phyloP scores from a whole-genome alignment of 2,113 vertebrate genomes.

The Hylia prasina region DNA sequence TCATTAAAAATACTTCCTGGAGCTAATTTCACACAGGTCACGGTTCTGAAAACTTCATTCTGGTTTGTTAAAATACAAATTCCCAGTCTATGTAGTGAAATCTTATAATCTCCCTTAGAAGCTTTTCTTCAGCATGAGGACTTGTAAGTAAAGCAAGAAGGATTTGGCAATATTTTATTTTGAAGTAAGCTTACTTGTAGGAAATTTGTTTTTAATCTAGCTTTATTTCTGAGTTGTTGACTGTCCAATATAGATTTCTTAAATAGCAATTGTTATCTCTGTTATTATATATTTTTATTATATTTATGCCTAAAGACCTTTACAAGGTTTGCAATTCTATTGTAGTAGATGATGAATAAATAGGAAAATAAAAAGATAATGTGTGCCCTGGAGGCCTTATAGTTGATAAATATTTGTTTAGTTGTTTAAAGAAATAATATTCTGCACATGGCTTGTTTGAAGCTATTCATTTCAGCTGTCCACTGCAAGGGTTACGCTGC shows the following conservation, averaged over 20 bases:
- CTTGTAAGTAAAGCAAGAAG: not conserved
- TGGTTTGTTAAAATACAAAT: constrained; percentile 2
- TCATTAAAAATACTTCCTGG: not conserved
- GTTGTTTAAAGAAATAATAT: not conserved
- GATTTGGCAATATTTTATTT: not conserved
- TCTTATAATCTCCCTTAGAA: not conserved
- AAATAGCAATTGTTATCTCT: not conserved
- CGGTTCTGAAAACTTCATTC: not conserved
- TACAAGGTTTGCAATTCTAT: not conserved
- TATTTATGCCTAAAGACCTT: not conserved
- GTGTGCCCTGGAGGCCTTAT: not conserved
- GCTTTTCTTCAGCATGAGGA: not conserved
- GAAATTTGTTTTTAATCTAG: not conserved
- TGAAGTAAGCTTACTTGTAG: not conserved
- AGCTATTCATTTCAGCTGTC: not conserved
- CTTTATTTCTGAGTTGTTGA: not conserved
- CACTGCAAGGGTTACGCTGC: not conserved
- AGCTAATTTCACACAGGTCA: constrained; percentile 3
- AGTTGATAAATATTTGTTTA: constrained; percentile 23
- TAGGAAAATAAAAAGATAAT: not conserved
- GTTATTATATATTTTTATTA: not conserved
- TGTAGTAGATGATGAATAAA: not conserved
- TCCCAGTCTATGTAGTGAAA: not conserved
- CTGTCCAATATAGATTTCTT: not conserved
- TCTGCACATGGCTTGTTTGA: not conserved